Base-by-base conservation (phyloP, 2,113 vertebrate genomes). In the Rhodinocichla rosea region DNA sequence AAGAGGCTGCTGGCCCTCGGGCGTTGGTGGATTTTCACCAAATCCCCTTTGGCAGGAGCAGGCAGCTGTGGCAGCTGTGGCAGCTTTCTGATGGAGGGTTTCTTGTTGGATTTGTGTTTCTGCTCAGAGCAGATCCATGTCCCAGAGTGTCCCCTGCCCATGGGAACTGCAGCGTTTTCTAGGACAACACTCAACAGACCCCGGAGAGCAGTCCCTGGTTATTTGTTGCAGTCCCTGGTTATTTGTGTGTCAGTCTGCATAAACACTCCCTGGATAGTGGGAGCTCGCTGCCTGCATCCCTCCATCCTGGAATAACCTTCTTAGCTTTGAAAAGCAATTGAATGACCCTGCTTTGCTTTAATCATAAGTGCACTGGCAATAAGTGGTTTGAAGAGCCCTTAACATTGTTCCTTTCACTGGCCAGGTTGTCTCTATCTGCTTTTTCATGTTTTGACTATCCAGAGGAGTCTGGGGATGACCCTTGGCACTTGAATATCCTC, bases 1-100 rank as follows among this genome's bases (percentile, higher is more conserved):
- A 44, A 33, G 35, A 47, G 47, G 30, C 44, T 47, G n/a, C 40
- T 15, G 39, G 24, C 6, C 71, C 44, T 76, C 0, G 1, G 10
- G 1, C 1, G 0, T 47, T 81, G 0, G 0, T 5, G 12, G 26
- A 0, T 55, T 55, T 84, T 45, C 49, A 16, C 44, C 49, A 49
- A 37, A 65, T 57, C 47, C 22, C 1, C 1, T 26, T 26, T 76
- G 37, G 40, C 3, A 24, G 77, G 71, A 74, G 39, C 22, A 40
- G 49, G 60, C 53, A 42, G 23, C 45, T 21, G 24, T 21, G 49
- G 60, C 53, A 42, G 23, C 45, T 21, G 24, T 21, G 63, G 62
- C 13, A 53, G 30, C 50, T 57, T 32, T 16, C 4, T 23, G n/a
- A 3, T 50, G 23, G 57, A 70, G 33, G 11, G 7, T 65, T 23